Conservation (phyloP, 2,888 invertebrate species). For the Dascillus cervinus region DNA sequence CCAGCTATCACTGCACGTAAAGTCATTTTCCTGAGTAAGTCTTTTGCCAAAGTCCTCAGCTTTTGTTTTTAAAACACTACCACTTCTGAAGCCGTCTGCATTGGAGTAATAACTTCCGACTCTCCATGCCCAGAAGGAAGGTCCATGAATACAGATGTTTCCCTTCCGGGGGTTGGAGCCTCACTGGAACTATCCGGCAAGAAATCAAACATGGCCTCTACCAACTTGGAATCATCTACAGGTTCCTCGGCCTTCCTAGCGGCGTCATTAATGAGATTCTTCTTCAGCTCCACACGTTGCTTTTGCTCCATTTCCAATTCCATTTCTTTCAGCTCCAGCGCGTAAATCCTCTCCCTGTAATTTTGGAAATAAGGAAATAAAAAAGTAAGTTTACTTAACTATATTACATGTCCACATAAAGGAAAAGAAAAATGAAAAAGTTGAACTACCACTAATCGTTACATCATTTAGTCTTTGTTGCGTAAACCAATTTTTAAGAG, state of each 20-base stretch:
- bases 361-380: no score
- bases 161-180: conserved; percentile 74
- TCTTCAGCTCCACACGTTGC: conserved; percentile 74
- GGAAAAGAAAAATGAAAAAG: no score
- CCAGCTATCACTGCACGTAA: no score
- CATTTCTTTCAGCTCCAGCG: conserved; percentile 79
- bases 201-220: conserved; percentile 97
- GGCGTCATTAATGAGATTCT: conserved; percentile 83
- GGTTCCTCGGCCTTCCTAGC: conserved; percentile 89
- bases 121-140: conserved; percentile 65
- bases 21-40: no score
- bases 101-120: conserved; percentile 69
- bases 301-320: conserved; percentile 81
- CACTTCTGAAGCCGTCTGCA: conserved; percentile 79
- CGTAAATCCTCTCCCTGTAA: conserved; percentile 78
- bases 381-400: no score
- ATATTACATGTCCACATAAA: no score
- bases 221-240: conserved; percentile 90
- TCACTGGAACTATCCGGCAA: conserved; percentile 86
- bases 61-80: no score
- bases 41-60: no score
- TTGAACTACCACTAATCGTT: no score
- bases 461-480: no score
- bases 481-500: no score
- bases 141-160: conserved; percentile 81